Evolutionary conservation across 1,140 invertebrate genomes (phyloP), one percentile per base, ranked within the genome.

Genomic region (Drusus annulatus): DNA sequence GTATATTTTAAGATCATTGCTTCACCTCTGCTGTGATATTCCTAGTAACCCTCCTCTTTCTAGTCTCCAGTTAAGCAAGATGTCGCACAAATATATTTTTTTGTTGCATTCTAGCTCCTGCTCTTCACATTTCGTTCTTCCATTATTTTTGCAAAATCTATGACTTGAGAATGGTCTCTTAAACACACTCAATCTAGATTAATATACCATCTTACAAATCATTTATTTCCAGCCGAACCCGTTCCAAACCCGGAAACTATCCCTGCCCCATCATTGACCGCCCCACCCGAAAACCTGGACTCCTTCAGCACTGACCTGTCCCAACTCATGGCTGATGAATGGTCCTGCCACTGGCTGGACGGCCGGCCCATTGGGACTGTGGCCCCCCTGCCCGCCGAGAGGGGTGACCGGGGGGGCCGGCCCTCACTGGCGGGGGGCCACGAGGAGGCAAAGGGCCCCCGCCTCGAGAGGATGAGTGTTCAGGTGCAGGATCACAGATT

Each of bases 401-500:
- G 65, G 7, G 65, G 16, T 5, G 16, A 73, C 45, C 28, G 7
- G 25, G 54, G 36, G 19, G 21, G 69, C 1, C 52, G 54, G 17
- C 73, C 52, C 10, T 45, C 36, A 2, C 10, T 25, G 15, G 28
- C 8, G 17, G 45, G 60, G 50, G 19, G n/a, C 2, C 73, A 86
- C 88, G 56, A 85, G 86, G 71, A 63, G 31, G 65, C 52, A 3
- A 86, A 23, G 7, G 45, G 74, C 17, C 23, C 10, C n/a, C n/a
- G 68, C 3, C 36, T 73, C 51, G 52, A 71, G 52, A 89, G 92
- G 65, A 90, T 91, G n/a, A 92, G 93, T 1, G 90, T 93, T 52
- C 91, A 93, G 86, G 93, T 96, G 15, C 89, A 92, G 78, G 94
- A 96, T 86, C 93, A 91, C 80, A 90, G 93, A 69, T 85, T 96